These are phyloP conservation scores for Dasyurus viverrinus DNA, from an alignment of 2,113 vertebrate species.

Conservation along the genomic window DNA sequence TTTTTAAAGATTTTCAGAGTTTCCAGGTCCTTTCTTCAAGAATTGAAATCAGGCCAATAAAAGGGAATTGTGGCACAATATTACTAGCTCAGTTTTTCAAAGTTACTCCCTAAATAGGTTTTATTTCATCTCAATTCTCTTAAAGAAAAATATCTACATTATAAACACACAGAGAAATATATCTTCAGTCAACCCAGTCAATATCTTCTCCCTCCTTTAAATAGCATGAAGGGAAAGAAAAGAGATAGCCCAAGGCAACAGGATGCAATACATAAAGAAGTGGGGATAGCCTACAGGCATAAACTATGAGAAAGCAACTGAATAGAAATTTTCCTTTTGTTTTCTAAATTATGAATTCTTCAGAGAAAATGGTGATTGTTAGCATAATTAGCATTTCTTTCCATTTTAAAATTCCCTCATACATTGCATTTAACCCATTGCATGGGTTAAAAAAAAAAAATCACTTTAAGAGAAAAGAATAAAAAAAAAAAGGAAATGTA, in stretches of 20 bases:
- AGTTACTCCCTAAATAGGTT: neutral
- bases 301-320: neutral
- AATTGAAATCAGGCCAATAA: no score
- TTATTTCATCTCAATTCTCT: neutral
- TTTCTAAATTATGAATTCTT: neutral
- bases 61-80: no score
- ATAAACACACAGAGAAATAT: neutral
- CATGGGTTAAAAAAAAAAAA: neutral
- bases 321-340: neutral
- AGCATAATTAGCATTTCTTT: neutral
- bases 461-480: neutral
- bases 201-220: neutral
- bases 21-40: no score
- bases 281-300: no score
- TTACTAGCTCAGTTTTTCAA: neutral
- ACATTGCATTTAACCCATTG: neutral
- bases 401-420: neutral
- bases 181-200: neutral
- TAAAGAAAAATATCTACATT: neutral
- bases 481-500: neutral
- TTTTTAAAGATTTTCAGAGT: no score
- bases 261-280: no score
- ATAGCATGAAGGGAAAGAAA: neutral
- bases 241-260: neutral
- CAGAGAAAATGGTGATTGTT: no score